Evolutionary conservation across 1,140 invertebrate genomes (phyloP), one percentile per base, ranked within the genome.

Genomic region (Ips nitidus): DNA sequence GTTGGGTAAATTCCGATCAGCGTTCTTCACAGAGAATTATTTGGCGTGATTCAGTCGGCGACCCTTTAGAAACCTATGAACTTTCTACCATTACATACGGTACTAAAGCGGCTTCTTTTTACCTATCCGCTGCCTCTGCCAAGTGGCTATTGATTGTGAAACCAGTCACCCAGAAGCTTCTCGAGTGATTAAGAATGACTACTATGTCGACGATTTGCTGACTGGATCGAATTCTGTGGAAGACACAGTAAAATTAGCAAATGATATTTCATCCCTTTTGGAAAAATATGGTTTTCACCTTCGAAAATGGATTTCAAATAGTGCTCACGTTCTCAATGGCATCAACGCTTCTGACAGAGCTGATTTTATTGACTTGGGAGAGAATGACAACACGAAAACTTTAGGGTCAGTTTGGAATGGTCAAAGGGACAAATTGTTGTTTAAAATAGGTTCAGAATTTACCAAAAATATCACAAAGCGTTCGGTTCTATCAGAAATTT

Each of bases 171-270:
- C 79, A 50, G 7, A 43, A 38, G 75, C 73, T 50, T 60, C 75
- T 6, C 63, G 75, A 69, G 69, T 75, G 37, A 72, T 80, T 3
- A 4, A 50, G 47, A 63, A 67, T 37, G 78, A 82, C 72, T 81
- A 81, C 65, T 84, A 83, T 72, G 78, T 83, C 0, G 82, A 84
- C 56, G 80, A 84, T 71, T 40, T 81, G 2, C 57, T 83, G 4
- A 74, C 76, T 39, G 81, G 81, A 42, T 75, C 74, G 8, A 66
- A 80, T 67, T 73, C 50, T 2, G 37, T 74, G 8, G 63, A 75
- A 38, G 61, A 72, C 53, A 62, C 71, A 69, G 70, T 38, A 66
- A 60, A 3, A 80, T 77, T 42, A 40, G 56, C 45, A 45, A 37
- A 36, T 2, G 41, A 68, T 40, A 47, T 81, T 1, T 61, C 4